Percentiles rank a stretch among this genome's conserved stretches.
Evolutionary conservation across 2,888 invertebrate genomes (phyloP).

Genomic region (Drosophila villosipedis): DNA sequence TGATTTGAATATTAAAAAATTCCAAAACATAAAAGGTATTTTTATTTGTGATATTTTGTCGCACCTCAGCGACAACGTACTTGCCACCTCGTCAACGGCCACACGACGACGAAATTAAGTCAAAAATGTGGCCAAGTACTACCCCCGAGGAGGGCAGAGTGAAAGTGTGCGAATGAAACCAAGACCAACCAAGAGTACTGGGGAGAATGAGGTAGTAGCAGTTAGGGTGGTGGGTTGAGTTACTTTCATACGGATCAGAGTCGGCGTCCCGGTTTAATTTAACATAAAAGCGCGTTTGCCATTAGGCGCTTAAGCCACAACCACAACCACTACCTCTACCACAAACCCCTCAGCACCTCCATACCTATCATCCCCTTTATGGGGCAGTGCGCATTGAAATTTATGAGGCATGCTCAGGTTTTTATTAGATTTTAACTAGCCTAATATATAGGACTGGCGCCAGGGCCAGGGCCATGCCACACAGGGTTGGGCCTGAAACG

Average conservation of each 20-base stretch:
- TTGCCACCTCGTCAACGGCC: slow-evolving; percentile 73
- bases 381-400: slow-evolving; percentile 71
- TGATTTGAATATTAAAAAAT: slow-evolving; percentile 80
- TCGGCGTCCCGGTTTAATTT: slow-evolving; percentile 65
- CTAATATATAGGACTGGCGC: slow-evolving; percentile 75
- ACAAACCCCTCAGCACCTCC: not conserved
- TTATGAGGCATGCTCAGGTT: slow-evolving; percentile 85
- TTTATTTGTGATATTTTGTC: slow-evolving; percentile 82
- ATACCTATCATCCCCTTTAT: slow-evolving; percentile 24
- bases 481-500: slow-evolving; percentile 65
- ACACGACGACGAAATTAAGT: slow-evolving; percentile 52
- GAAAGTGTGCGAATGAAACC: slow-evolving; percentile 1
- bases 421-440: slow-evolving; percentile 85
- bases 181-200: not conserved
- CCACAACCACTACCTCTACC: slow-evolving; percentile 9
- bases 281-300: slow-evolving; percentile 79
- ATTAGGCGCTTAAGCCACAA: slow-evolving; percentile 63
- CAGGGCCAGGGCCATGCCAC: slow-evolving; percentile 39
- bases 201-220: not conserved
- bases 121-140: slow-evolving; percentile 55
- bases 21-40: slow-evolving; percentile 79
- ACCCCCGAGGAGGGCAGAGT: not conserved
- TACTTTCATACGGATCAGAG: slow-evolving; percentile 44
- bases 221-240: not conserved
- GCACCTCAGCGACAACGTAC: slow-evolving; percentile 82